These are phyloP conservation scores for Archips crataeganus DNA, from an alignment of 2,888 invertebrate genomes.

Conservation along the genomic window DNA sequence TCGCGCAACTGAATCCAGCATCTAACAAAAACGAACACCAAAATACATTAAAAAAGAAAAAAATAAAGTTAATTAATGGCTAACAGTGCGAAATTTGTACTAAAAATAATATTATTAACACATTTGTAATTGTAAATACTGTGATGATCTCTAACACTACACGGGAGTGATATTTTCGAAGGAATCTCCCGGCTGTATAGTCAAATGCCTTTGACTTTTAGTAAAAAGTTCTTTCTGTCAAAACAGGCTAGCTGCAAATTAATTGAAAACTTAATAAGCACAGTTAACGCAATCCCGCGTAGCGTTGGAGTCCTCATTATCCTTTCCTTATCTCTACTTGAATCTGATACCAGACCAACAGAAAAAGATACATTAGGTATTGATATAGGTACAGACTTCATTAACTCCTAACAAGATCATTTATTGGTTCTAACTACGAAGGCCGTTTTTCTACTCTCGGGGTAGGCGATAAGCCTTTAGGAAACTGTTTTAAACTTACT, in stretches of 20 bases:
- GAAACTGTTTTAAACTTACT: slow-evolving; percentile 10
- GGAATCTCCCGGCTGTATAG: background rate
- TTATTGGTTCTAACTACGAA: slow-evolving; percentile 63
- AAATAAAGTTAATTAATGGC: slow-evolving; percentile 14
- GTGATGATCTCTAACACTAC: background rate
- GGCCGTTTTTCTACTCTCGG: slow-evolving; percentile 60
- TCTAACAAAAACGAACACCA: slow-evolving; percentile 9
- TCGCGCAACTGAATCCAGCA: slow-evolving; percentile 9
- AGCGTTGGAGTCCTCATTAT: background rate
- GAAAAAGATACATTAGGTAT: background rate
- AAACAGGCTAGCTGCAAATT: too few relatives aligned
- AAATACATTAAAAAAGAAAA: slow-evolving; percentile 28
- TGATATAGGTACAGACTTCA: slow-evolving; percentile 13
- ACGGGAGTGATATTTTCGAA: background rate
- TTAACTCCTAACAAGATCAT: slow-evolving; percentile 45
- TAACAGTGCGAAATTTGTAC: slow-evolving; percentile 48
- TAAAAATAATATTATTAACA: slow-evolving; percentile 43
- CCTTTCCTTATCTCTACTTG: background rate
- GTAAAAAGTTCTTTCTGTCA: too few relatives aligned
- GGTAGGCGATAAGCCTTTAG: slow-evolving; percentile 50
- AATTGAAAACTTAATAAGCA: too few relatives aligned
- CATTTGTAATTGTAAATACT: slow-evolving; percentile 15
- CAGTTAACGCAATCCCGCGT: too few relatives aligned
- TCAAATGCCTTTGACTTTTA: background rate
- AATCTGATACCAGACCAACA: background rate